Percentiles rank a stretch among this genome's conserved stretches.
Conservation (phyloP, 2,113 vertebrate genomes). For the Callipepla californica region DNA sequence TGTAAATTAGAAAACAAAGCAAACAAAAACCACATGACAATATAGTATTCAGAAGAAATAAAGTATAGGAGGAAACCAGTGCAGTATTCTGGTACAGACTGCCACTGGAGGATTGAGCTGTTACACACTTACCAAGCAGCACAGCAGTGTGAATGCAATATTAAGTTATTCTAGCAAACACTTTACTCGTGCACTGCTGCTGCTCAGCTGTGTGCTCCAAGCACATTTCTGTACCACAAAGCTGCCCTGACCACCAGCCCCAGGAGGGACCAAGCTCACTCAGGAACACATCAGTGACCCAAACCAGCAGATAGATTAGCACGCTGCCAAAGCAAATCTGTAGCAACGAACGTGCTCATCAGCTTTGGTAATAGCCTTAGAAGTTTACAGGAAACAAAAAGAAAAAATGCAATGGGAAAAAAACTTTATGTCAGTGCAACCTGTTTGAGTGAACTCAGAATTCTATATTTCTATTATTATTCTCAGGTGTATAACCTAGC, state of each 20-base stretch:
- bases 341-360: background rate
- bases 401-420: background rate
- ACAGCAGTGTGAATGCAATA: rapidly evolving
- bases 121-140: background rate
- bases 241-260: background rate
- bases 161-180: background rate
- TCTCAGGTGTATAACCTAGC: background rate
- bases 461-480: background rate
- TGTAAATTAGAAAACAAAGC: background rate
- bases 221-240: background rate
- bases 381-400: background rate
- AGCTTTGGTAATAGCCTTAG: background rate
- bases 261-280: background rate
- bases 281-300: background rate
- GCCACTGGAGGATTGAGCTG: background rate
- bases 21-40: background rate
- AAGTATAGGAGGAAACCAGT: background rate
- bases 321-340: background rate
- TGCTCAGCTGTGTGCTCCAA: rapidly evolving
- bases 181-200: background rate
- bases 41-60: background rate
- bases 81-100: background rate
- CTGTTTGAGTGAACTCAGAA: background rate
- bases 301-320: rapidly evolving
- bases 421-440: background rate